Evolutionary conservation across 2,888 invertebrate species (phyloP).

Genomic region (Harmothoe impar): DNA sequence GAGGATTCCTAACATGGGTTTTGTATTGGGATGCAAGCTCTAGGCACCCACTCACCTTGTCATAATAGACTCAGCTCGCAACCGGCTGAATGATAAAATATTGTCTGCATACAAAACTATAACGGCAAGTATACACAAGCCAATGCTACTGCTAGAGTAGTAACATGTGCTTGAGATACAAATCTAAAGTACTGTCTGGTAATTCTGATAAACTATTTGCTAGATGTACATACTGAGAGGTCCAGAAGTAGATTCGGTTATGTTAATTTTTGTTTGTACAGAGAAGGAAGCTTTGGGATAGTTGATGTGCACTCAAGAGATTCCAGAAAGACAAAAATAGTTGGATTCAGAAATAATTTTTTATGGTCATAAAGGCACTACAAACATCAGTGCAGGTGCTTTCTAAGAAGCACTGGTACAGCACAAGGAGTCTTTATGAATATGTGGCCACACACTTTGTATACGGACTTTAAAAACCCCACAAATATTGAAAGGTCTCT

Average conservation of each 20-base stretch:
- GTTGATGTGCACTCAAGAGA: background rate
- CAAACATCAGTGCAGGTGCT: background rate
- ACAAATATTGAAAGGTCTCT: background rate
- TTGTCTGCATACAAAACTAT: background rate
- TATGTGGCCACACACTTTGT: background rate
- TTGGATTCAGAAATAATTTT: no score
- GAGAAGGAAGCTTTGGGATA: background rate
- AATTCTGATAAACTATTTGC: no score
- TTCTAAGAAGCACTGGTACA: background rate
- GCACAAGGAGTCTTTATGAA: background rate
- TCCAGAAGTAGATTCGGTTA: background rate
- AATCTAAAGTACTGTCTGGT: no score
- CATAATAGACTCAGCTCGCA: constrained; percentile 9
- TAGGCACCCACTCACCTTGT: constrained; percentile 32
- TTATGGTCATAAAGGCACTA: background rate
- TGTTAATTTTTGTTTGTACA: background rate
- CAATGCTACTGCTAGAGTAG: no score
- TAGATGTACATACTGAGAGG: no score
- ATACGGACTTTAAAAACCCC: background rate
- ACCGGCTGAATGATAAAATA: background rate
- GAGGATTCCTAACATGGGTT: background rate
- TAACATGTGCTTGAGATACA: no score
- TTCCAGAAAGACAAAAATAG: no score
- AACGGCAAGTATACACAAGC: no score
- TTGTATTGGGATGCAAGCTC: background rate